These are phyloP conservation scores for Eledona agricola DNA, from an alignment of 2,888 invertebrate species.

Conservation along the genomic window DNA sequence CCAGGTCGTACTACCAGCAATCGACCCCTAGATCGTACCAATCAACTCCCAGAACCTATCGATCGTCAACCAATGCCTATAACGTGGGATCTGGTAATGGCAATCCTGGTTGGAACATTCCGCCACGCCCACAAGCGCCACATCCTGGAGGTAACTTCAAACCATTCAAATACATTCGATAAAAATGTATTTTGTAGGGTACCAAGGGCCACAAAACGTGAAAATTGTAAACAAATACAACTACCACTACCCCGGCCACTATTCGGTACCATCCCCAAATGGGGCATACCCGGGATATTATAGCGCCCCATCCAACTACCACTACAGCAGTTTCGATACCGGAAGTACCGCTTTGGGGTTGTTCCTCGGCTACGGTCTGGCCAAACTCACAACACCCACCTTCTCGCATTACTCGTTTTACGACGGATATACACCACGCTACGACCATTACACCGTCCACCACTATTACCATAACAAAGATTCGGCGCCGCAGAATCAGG, in stretches of 20 bases:
- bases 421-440: conserved; percentile 50
- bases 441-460: conserved; percentile 57
- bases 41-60: too few relatives aligned
- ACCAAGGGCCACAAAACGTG: conserved; percentile 16
- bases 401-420: conserved; percentile 46
- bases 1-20: too few relatives aligned
- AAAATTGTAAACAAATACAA: conserved; percentile 26
- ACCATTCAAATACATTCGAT: too few relatives aligned
- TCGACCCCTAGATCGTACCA: too few relatives aligned
- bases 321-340: conserved; percentile 46
- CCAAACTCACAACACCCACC: conserved; percentile 51
- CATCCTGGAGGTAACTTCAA: too few relatives aligned
- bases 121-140: too few relatives aligned
- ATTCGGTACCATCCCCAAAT: conserved; percentile 14
- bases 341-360: conserved; percentile 54
- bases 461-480: conserved; percentile 57
- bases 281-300: conserved; percentile 30
- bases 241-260: conserved; percentile 29
- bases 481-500: conserved; percentile 40
- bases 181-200: too few relatives aligned
- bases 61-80: too few relatives aligned
- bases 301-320: conserved; percentile 42
- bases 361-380: conserved; percentile 53
- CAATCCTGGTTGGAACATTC: too few relatives aligned
- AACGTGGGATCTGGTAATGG: too few relatives aligned